Conservation (phyloP, 92 coral and sea anemone genomes). For the Heteractis magnifica region DNA sequence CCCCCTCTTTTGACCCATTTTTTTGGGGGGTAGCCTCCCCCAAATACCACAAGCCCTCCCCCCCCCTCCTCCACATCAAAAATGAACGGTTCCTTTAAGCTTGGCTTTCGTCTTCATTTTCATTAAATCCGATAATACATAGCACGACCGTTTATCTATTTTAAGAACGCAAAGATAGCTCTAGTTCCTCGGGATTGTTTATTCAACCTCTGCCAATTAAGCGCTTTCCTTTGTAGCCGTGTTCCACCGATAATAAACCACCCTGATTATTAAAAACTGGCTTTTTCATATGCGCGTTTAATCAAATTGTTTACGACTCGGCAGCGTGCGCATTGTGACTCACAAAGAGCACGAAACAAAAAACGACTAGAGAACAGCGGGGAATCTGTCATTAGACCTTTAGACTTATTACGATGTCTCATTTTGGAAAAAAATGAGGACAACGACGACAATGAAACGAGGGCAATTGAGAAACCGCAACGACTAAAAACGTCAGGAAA, state of each 20-base stretch:
- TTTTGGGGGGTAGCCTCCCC: not conserved
- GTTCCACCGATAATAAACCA: not conserved
- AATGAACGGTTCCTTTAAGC: not conserved
- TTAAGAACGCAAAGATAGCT: not conserved
- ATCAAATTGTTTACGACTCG: slow-evolving; percentile 8
- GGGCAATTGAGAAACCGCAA: slow-evolving; percentile 23
- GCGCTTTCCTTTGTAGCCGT: not conserved
- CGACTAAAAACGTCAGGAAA: not conserved
- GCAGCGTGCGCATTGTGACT: slow-evolving; percentile 9
- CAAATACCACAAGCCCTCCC: no score
- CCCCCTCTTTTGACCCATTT: no score
- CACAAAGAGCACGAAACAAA: slow-evolving; percentile 18
- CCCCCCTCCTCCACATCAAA: not conserved
- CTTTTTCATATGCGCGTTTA: slow-evolving; percentile 12
- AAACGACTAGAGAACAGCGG: slow-evolving; percentile 6
- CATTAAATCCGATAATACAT: not conserved
- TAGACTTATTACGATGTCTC: slow-evolving; percentile 13
- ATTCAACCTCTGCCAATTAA: slow-evolving; percentile 22
- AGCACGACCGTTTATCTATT: not conserved
- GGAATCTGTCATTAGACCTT: slow-evolving; percentile 4
- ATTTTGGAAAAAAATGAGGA: slow-evolving; percentile 5
- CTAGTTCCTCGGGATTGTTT: not conserved
- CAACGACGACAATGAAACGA: slow-evolving; percentile 3
- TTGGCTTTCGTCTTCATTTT: not conserved
- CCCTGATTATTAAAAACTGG: slow-evolving; percentile 12